Evolutionary conservation across 2,113 vertebrate genomes (phyloP), one percentile per base, ranked within the genome.

Genomic region (Salvelinus fontinalis): DNA sequence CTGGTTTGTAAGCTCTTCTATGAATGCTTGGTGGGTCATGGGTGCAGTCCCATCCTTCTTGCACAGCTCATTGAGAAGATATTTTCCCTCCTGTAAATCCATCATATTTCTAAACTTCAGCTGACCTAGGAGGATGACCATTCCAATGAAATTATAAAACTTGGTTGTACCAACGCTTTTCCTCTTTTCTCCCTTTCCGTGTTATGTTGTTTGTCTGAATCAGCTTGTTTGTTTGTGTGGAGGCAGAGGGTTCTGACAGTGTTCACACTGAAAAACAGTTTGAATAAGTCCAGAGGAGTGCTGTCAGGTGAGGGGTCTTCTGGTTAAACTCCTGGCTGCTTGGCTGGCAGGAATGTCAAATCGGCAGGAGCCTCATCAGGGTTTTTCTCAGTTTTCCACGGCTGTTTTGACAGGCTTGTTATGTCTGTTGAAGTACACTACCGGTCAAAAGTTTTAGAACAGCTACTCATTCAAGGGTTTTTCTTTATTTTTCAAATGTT

Each of bases 11-110:
- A 75, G 65, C 0, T n/a, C n/a, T 24, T 78, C 54, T 14, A 57
- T 22, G 27, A 72, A 82, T 2, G 4, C 51, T 44, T 51, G 39
- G 22, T 49, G 26, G 8, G 73, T 75, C 22, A 68, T 29, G 39
- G 24, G 12, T 8, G 51, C 59, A 13, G 24, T 8, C 64, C 49
- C 5, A 1, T 51, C 75, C 39, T 39, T 39, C 31, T 44, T 49
- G 0, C 68, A 60, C 5, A 67, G 18, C 39, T 12, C 48, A 14
- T 51, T 51, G 3, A 51, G 49, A 51, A 51, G 0, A 51, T 12
- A 51, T 51, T 51, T 16, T 51, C 12, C 49, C 49, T 51, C 49
- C 49, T 13, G 49, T 16, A 51, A 51, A 51, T 51, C 49, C 49
- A 51, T 11, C 27, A 59, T 3, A 24, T 24, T 7, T 1, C 22